Evolutionary conservation across 2,888 invertebrate species (phyloP).

Genomic region (Dryococelus australis): DNA sequence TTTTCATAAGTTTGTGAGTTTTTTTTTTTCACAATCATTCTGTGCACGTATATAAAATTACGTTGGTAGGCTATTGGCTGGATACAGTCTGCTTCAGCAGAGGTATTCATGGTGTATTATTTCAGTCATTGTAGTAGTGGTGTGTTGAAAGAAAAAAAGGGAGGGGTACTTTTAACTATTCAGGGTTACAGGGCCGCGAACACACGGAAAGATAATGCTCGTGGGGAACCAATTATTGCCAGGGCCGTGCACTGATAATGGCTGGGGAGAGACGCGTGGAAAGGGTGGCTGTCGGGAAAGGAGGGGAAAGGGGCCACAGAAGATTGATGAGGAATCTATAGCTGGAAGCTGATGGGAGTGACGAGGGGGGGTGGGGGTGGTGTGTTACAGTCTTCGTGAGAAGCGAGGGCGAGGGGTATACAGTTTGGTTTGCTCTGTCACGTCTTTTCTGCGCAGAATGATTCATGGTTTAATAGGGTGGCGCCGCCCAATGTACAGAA

Average conservation of each 20-base stretch:
- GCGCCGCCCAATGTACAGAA: no score
- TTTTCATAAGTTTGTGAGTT: no score
- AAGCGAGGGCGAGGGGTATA: not conserved
- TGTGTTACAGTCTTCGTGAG: not conserved
- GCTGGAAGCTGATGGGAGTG: conserved; percentile 32
- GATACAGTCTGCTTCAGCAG: no score
- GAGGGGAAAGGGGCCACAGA: not conserved
- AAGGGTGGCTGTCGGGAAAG: not conserved
- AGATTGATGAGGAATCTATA: conserved; percentile 47
- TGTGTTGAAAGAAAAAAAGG: no score
- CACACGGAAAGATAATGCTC: not conserved
- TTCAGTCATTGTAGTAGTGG: no score
- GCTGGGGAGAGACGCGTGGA: not conserved
- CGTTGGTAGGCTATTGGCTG: no score
- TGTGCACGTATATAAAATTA: no score
- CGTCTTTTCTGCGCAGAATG: not conserved
- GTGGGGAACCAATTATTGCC: not conserved
- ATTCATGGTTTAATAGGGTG: not conserved
- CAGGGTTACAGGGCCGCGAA: not conserved
- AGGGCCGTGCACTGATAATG: not conserved
- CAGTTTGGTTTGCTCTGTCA: not conserved
- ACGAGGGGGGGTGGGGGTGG: not conserved
- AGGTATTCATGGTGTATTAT: no score
- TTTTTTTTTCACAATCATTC: no score
- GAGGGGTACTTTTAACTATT: not conserved